Percentiles rank a stretch among this genome's conserved stretches.
Evolutionary conservation across 2,888 invertebrate species (phyloP).

Genomic region (Nomada ferruginata): DNA sequence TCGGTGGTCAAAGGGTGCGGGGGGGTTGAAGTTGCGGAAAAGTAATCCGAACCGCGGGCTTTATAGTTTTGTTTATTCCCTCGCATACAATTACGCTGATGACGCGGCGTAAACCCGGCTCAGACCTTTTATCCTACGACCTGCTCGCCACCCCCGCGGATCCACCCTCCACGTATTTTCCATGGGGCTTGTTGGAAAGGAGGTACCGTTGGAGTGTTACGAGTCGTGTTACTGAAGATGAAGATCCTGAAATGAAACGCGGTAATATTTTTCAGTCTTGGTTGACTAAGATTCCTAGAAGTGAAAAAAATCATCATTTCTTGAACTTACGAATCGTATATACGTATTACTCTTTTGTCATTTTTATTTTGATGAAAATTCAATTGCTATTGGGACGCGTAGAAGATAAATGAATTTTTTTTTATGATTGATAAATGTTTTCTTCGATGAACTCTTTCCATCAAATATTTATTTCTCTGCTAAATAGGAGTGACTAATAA

Average conservation of each 20-base stretch:
- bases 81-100: conserved; percentile 77
- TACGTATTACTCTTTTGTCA: no score
- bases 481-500: no score
- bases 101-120: conserved; percentile 66
- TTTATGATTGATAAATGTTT: no score
- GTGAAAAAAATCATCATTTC: not conserved
- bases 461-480: no score
- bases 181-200: conserved; percentile 4
- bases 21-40: conserved; percentile 58
- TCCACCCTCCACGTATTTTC: conserved; percentile 5
- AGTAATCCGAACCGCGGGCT: conserved; percentile 74
- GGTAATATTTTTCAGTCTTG: not conserved
- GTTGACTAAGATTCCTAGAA: not conserved
- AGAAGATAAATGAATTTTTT: no score
- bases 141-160: not conserved
- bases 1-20: no score
- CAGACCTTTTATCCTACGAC: conserved; percentile 51
- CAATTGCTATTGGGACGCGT: no score
- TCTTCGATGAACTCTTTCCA: no score
- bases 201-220: conserved; percentile 35
- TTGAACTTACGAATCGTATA: no score
- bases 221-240: conserved; percentile 51
- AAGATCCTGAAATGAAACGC: conserved; percentile 50
- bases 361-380: no score
- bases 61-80: conserved; percentile 79